These are phyloP conservation scores for Parnassius smintheus DNA, from an alignment of 2,888 invertebrate genomes.

Conservation along the genomic window DNA sequence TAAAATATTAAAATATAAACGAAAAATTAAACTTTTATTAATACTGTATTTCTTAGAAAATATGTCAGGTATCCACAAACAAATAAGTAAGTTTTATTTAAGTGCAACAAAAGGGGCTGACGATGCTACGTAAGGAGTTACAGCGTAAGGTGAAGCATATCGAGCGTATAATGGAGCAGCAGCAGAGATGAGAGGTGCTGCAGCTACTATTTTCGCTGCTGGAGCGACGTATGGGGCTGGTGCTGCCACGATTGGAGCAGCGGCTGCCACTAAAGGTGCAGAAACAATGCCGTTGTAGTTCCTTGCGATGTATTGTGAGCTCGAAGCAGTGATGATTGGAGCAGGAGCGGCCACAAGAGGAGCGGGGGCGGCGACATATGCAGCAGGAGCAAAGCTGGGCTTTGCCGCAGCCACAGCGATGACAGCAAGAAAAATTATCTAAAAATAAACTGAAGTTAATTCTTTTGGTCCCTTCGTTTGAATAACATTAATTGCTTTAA, in stretches of 20 bases:
- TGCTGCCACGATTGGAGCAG: slow-evolving; percentile 48
- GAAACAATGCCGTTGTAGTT: slow-evolving; percentile 80
- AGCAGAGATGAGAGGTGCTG: slow-evolving; percentile 33
- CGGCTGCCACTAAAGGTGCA: slow-evolving; percentile 54
- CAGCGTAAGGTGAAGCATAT: slow-evolving; percentile 41
- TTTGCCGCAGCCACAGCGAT: slow-evolving; percentile 58
- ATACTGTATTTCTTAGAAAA: too few relatives aligned
- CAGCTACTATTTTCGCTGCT: slow-evolving; percentile 42
- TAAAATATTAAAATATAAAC: too few relatives aligned
- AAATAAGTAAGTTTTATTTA: slow-evolving; percentile 36
- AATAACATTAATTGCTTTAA: too few relatives aligned
- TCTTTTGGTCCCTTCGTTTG: neutral
- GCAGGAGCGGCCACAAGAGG: slow-evolving; percentile 65
- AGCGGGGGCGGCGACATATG: slow-evolving; percentile 47
- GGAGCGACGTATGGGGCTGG: slow-evolving; percentile 46
- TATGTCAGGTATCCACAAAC: slow-evolving; percentile 8
- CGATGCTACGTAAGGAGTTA: slow-evolving; percentile 32
- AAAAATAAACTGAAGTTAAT: slow-evolving; percentile 32
- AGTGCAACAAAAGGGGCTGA: slow-evolving; percentile 52
- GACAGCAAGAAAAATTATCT: slow-evolving; percentile 62
- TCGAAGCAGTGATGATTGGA: slow-evolving; percentile 83
- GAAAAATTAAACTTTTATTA: too few relatives aligned
- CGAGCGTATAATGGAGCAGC: slow-evolving; percentile 44
- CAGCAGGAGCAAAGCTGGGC: slow-evolving; percentile 59
- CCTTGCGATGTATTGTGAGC: slow-evolving; percentile 83